phyloP scores from a whole-genome alignment of 1,140 invertebrate species.

The Drosophila auraria region DNA sequence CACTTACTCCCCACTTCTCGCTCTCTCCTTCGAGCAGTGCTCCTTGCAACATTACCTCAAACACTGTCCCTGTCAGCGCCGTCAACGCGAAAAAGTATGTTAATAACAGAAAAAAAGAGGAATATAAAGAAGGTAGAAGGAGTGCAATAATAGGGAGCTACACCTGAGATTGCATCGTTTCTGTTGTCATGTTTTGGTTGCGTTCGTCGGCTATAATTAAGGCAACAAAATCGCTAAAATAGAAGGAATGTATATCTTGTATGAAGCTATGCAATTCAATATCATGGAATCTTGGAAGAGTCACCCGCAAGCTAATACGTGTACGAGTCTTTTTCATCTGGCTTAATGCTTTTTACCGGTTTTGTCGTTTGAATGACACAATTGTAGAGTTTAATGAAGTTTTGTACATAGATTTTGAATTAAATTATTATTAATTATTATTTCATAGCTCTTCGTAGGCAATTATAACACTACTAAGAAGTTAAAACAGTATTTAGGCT shows the following conservation, averaged over 20 bases:
- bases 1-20: conserved; percentile 1
- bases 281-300: neutral
- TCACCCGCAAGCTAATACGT: neutral
- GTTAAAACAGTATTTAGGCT: too few relatives aligned
- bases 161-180: conserved; percentile 33
- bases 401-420: too few relatives aligned
- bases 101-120: conserved; percentile 36
- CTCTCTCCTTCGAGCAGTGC: neutral
- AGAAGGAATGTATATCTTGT: neutral
- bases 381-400: neutral
- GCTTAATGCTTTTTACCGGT: neutral
- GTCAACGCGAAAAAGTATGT: conserved; percentile 19
- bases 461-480: too few relatives aligned
- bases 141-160: conserved; percentile 11
- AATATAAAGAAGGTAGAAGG: neutral
- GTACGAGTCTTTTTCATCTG: neutral
- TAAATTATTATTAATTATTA: too few relatives aligned
- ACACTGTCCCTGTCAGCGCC: conserved; percentile 24
- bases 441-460: too few relatives aligned
- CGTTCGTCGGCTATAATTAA: conserved; percentile 11
- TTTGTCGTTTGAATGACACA: neutral
- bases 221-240: conserved; percentile 2
- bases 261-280: neutral
- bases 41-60: conserved; percentile 43
- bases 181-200: conserved; percentile 9